Percentiles rank a stretch among this genome's conserved stretches.
phyloP scores from a whole-genome alignment of 2,113 vertebrate species.

The Erythrolamprus reginae region DNA sequence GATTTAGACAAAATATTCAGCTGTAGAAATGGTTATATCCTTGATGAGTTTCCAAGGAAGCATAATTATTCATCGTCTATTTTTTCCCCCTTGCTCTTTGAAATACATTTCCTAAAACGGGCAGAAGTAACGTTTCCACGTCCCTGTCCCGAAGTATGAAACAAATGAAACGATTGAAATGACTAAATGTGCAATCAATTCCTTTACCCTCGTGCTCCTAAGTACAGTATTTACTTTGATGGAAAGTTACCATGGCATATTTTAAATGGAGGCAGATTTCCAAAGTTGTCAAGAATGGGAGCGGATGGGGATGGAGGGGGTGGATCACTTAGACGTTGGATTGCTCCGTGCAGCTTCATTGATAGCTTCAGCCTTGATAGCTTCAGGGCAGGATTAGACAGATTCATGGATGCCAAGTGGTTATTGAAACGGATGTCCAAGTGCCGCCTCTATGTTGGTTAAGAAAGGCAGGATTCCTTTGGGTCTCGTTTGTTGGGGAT shows the following conservation, averaged over 20 bases:
- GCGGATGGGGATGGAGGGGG: background rate
- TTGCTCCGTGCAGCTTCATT: background rate
- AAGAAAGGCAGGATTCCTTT: no score
- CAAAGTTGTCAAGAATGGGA: background rate
- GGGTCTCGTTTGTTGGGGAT: no score
- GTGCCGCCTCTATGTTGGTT: no score
- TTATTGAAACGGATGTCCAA: no score
- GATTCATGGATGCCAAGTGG: no score
- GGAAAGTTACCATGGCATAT: background rate
- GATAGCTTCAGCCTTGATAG: no score
- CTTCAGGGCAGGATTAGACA: no score
- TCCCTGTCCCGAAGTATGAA: background rate
- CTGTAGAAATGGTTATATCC: constrained; percentile 7
- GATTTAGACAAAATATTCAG: constrained; percentile 19
- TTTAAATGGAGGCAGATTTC: background rate
- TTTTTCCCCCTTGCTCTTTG: background rate
- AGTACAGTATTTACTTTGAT: background rate
- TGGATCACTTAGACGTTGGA: background rate
- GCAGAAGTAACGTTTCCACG: background rate
- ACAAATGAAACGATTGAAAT: background rate
- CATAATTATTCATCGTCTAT: constrained; percentile 7
- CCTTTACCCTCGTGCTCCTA: background rate
- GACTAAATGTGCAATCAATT: background rate
- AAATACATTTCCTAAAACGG: background rate
- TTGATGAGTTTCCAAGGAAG: constrained; percentile 15